Evolutionary conservation across 2,113 vertebrate genomes (phyloP).

Genomic region (Orientallactaga bullata): DNA sequence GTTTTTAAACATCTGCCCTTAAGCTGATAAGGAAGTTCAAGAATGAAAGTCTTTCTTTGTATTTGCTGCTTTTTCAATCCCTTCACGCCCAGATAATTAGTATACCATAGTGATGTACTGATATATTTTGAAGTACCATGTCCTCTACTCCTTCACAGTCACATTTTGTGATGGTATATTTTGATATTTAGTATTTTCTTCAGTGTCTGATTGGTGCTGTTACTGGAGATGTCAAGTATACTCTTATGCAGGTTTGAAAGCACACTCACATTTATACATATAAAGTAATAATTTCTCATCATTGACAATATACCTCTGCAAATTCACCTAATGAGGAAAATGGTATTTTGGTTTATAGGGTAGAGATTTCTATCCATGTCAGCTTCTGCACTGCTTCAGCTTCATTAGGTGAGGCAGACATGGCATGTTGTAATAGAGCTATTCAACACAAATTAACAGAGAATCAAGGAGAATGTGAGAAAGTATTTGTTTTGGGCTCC

Average conservation of each 20-base stretch:
- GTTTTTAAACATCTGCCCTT: neutral
- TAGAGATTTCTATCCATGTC: neutral
- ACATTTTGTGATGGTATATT: neutral
- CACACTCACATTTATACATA: neutral
- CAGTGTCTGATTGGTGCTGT: neutral
- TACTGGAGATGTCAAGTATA: neutral
- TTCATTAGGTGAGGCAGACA: neutral
- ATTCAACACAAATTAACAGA: neutral
- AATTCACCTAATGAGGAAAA: neutral
- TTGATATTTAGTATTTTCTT: neutral
- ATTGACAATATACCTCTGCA: neutral
- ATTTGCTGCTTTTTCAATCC: neutral
- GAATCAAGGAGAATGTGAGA: neutral
- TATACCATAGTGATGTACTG: neutral
- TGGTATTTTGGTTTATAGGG: neutral
- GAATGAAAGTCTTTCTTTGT: neutral
- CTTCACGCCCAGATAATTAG: neutral
- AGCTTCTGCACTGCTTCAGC: neutral
- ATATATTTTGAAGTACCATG: neutral
- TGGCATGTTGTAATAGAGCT: neutral
- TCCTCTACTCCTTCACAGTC: neutral
- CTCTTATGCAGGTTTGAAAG: constrained; percentile 2
- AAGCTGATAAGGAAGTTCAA: neutral
- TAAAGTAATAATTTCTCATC: neutral
- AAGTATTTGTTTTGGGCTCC: too few relatives aligned